Base-by-base conservation (phyloP, 2,797 vertebrate species). In the Tangara arthus region DNA sequence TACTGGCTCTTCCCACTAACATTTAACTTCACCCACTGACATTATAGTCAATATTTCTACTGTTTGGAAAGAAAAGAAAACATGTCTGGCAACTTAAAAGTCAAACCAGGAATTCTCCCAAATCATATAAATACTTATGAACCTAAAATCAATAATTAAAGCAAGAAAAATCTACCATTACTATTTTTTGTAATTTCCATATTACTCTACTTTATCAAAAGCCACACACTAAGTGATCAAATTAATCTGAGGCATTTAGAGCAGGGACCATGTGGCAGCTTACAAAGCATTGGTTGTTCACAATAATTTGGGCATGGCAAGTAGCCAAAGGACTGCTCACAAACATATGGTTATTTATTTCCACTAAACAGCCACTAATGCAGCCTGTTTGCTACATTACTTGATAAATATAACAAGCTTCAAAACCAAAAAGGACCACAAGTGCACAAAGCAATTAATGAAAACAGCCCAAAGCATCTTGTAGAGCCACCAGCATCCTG, bases 281-380 rank as follows among this genome's bases (percentile, higher is more conserved):
- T 70, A 63, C 66, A 91, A 87, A 88, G 83, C 39, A 41, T 12
- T 94, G 87, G 65, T 72, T 96, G 35, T 76, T 93, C 92, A 59
- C 72, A 49, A 69, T 63, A 86, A 84, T 95, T 63, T 92, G 70
- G 73, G 52, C 61, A 46, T 52, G 94, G 91, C 79, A 69, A 70
- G 86, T 73, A 81, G 91, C 92, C 92, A 95, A 87, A 89, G 82
- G 68, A 80, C 83, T 93, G 89, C 89, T 96, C 91, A 78, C 77
- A 94, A 90, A 65, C 92, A 96, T 93, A 91, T 82, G 94, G 91
- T 86, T 95, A 93, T 94, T 96, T 96, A 93, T 84, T 97, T 93
- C 60, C 71, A 56, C 65, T 93, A 80, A 87, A 63, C 84, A 82
- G 90, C 44, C 86, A 81, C 73, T 95, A 91, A 94, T 90, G 66